phyloP scores from a whole-genome alignment of 2,797 vertebrate genomes.

The Euphonia xanthogaster region DNA sequence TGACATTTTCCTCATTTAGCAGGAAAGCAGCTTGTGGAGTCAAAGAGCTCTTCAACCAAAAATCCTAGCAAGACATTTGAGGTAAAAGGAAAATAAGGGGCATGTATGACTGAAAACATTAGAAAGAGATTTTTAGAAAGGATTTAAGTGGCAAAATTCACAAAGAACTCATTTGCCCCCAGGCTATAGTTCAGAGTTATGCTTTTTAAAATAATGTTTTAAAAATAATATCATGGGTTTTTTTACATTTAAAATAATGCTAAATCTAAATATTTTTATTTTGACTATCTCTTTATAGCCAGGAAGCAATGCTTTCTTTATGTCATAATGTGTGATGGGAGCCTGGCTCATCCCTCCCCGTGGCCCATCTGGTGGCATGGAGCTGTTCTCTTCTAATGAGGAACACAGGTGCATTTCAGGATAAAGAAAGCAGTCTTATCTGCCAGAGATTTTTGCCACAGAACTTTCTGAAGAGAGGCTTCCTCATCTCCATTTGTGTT shows the following conservation, averaged over 20 bases:
- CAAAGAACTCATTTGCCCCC: background rate
- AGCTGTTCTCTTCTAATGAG: background rate
- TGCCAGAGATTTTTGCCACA: background rate
- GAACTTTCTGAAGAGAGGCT: background rate
- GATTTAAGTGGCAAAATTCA: background rate
- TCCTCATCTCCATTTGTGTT: background rate
- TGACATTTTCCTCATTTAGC: background rate
- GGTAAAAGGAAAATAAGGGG: background rate
- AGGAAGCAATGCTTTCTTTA: background rate
- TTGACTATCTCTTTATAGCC: background rate
- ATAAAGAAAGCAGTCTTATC: background rate
- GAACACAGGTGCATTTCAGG: background rate
- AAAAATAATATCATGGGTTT: background rate
- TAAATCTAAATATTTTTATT: background rate
- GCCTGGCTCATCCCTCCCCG: background rate
- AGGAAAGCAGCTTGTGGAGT: slow-evolving; percentile 4
- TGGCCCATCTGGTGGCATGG: background rate
- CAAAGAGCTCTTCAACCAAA: background rate
- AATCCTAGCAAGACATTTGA: background rate
- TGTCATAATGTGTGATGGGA: background rate
- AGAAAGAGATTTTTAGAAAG: background rate
- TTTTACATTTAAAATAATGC: background rate
- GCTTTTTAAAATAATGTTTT: background rate
- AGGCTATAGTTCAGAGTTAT: background rate
- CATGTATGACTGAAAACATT: background rate